These are phyloP conservation scores for Drosophila phalerata DNA, from an alignment of 2,888 invertebrate species.

Conservation along the genomic window DNA sequence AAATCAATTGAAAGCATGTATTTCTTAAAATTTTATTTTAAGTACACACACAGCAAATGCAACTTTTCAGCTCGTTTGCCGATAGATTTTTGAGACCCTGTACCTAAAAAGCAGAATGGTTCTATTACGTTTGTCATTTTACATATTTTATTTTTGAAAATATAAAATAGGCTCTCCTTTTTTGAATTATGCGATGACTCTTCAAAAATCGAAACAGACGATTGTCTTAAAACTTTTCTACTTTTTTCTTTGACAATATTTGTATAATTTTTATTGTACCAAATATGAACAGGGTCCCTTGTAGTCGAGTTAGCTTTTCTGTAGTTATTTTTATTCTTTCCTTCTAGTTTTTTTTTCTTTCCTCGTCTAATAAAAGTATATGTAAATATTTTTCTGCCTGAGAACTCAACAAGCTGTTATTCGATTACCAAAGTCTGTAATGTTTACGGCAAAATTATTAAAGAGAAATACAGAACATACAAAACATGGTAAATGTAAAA, in stretches of 20 bases:
- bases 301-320: neutral
- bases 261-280: neutral
- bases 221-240: too few species aligned
- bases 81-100: neutral
- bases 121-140: too few species aligned
- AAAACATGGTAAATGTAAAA: neutral
- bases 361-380: conserved; percentile 1
- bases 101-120: neutral
- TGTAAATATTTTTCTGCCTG: conserved; percentile 16
- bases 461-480: neutral
- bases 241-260: too few species aligned
- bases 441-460: conserved; percentile 1
- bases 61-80: conserved; percentile 25
- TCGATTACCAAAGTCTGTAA: conserved; percentile 12
- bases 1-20: conserved; percentile 69
- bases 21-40: conserved; percentile 57
- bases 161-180: too few species aligned
- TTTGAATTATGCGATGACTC: neutral
- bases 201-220: too few species aligned
- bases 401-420: conserved; percentile 4
- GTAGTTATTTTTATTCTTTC: neutral
- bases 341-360: neutral
- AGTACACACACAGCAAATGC: conserved; percentile 14
- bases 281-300: neutral
- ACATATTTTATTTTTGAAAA: too few species aligned